A percentile compares a stretch with the other conserved stretches of the same genome.
Evolutionary conservation across 1,140 invertebrate species (phyloP).

Genomic region (Eciton burchellii): DNA sequence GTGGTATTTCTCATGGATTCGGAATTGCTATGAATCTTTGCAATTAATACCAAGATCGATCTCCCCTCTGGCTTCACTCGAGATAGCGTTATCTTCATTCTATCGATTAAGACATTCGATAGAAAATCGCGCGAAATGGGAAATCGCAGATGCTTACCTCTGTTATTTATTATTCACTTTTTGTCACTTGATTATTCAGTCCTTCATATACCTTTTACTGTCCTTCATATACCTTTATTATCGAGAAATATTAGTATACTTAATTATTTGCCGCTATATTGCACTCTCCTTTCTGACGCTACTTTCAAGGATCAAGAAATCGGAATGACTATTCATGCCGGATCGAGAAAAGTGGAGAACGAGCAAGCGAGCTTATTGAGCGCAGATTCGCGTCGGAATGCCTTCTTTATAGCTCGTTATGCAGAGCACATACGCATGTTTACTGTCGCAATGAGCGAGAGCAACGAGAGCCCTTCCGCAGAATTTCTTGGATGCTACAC

Average conservation of each 20-base stretch:
- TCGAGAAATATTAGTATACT: not conserved
- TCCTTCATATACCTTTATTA: not conserved
- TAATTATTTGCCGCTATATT: not conserved
- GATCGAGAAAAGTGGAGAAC: not conserved
- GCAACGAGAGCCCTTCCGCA: conserved; percentile 36
- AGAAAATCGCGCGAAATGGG: too few relatives aligned
- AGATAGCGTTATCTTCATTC: too few relatives aligned
- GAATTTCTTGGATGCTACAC: conserved; percentile 34
- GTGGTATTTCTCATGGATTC: not conserved
- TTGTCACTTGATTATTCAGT: not conserved
- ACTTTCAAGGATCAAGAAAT: not conserved
- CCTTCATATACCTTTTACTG: not conserved
- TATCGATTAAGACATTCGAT: too few relatives aligned
- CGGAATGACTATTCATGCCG: not conserved
- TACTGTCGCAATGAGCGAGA: conserved; percentile 28
- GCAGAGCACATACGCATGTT: not conserved
- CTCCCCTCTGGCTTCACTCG: too few relatives aligned
- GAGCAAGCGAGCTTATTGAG: not conserved
- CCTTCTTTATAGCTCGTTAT: conserved; percentile 28
- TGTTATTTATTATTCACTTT: not conserved
- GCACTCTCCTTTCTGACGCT: too few relatives aligned
- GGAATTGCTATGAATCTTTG: too few relatives aligned
- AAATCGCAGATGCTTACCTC: too few relatives aligned
- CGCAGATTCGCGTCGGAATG: not conserved
- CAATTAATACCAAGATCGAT: too few relatives aligned